These are phyloP conservation scores for Climacteris rufus DNA, from an alignment of 2,113 vertebrate genomes.

Conservation along the genomic window DNA sequence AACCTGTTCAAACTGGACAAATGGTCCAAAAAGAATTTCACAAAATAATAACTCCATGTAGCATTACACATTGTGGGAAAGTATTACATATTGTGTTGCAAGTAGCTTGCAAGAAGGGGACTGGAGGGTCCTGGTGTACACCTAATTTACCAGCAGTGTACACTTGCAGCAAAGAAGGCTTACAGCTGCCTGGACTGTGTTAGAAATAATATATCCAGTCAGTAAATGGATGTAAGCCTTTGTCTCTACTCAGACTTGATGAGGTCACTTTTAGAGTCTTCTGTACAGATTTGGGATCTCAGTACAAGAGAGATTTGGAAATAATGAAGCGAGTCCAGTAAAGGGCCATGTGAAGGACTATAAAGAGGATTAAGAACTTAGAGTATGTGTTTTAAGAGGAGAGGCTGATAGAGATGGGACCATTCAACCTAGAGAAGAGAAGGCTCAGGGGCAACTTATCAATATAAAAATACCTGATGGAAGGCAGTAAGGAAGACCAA, in stretches of 20 bases:
- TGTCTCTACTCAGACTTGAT: not conserved
- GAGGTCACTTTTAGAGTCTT: not conserved
- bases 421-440: not conserved
- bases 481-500: not conserved
- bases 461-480: not conserved
- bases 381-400: not conserved
- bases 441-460: not conserved
- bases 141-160: not conserved
- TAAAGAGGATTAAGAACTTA: not conserved
- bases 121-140: not conserved
- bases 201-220: not conserved
- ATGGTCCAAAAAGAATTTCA: not conserved
- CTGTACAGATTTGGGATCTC: not conserved
- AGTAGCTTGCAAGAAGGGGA: not conserved
- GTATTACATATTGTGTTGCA: no score
- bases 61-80: not conserved
- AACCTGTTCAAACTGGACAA: not conserved
- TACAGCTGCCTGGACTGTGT: not conserved
- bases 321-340: not conserved
- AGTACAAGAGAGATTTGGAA: not conserved
- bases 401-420: not conserved
- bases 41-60: not conserved
- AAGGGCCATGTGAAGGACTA: not conserved
- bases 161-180: not conserved
- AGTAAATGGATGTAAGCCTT: not conserved